phyloP scores from a whole-genome alignment of 2,797 vertebrate genomes.

The Enteromius radiatus region DNA sequence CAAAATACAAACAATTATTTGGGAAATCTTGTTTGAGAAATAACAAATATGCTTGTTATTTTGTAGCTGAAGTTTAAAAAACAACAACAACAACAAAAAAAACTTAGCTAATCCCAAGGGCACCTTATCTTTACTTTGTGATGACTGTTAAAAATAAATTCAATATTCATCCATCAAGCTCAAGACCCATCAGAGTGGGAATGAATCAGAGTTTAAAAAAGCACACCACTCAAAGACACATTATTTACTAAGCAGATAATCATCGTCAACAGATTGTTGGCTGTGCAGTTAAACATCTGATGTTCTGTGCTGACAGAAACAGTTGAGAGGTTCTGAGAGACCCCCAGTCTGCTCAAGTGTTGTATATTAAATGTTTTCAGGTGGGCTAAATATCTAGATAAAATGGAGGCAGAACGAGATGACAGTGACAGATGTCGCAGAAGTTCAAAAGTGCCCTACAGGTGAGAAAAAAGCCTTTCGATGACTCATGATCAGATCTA shows the following conservation, averaged over 20 bases:
- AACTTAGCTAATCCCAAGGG: not conserved
- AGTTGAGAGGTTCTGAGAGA: not conserved
- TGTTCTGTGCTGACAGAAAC: not conserved
- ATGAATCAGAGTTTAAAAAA: slow-evolving; percentile 1
- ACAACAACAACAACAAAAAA: no score
- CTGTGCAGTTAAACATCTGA: not conserved
- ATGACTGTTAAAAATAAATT: not conserved
- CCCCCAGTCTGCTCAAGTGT: not conserved
- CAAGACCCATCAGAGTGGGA: not conserved
- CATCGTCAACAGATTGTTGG: not conserved
- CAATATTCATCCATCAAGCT: not conserved
- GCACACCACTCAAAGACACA: not conserved
- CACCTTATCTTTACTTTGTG: not conserved
- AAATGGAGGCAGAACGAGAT: slow-evolving; percentile 20
- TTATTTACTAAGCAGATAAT: not conserved
- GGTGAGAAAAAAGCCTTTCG: slow-evolving; percentile 31
- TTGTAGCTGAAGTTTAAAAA: not conserved
- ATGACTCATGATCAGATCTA: not conserved
- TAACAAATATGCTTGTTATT: not conserved
- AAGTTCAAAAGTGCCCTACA: slow-evolving; percentile 44
- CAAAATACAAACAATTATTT: not conserved
- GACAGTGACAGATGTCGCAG: slow-evolving; percentile 1
- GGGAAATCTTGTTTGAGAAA: no score
- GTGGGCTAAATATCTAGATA: not conserved
- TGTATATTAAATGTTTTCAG: slow-evolving; percentile 6